Evolutionary conservation across 2,888 invertebrate genomes (phyloP), one percentile per base, ranked within the genome.

Genomic region (Ischnus inquisitorius): DNA sequence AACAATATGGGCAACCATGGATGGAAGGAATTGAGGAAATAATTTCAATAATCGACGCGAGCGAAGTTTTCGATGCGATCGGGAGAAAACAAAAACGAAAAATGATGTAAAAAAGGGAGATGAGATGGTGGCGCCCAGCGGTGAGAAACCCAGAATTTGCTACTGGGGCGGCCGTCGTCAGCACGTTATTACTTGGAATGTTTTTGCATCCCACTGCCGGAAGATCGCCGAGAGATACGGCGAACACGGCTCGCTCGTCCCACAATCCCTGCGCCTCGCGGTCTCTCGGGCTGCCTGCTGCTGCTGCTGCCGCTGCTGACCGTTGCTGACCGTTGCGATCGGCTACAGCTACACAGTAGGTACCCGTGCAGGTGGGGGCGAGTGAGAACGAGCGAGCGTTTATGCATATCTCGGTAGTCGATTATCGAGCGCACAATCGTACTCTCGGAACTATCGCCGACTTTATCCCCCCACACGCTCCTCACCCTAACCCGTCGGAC

Each of bases 401-500:
- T 89, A 89, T 89, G 90, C 88, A 89, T 90, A 90, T 90, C 89
- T 90, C 86, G 78, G 84, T 77, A 88, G 88, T 78, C 89, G 89
- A 90, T 90, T 90, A 90, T 90, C 90, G 88, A 88, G 87, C 86
- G 84, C 86, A 86, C 87, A 88, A 90, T 90, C 89, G 90, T 87
- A 88, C 87, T 83, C 75, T 87, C 84, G 85, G 81, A 87, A 86
- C 87, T 87, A 88, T 88, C 86, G 88, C 86, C 86, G 87, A 85
- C 81, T 84, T 69, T 34, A 14, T 28, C 80, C 83, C 72, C 57
- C 57, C 28, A 14, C 43, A 48, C 68, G 28, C 41, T 57, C n/a
- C 62, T 60, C 62, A 22, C 62, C 46, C 25, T 75, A 64, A 19
- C 62, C 14, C 48, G 19, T 22, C 14, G 62, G 41, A 16, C 62